Base-by-base conservation (phyloP, 2,797 vertebrate genomes). In the Cuniculus paca region DNA sequence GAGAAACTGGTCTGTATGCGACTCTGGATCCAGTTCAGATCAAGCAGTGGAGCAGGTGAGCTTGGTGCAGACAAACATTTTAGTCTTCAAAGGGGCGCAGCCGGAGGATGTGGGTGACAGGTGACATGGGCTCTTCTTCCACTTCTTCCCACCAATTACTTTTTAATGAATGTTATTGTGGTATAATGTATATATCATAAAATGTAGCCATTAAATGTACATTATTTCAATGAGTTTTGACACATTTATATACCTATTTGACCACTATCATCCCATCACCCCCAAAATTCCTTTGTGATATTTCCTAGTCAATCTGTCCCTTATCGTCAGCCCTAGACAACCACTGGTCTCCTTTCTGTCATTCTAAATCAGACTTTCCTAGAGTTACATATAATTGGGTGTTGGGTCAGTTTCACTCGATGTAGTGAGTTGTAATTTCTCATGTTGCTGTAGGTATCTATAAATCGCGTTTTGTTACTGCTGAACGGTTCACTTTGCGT, bases 1-100 rank as follows among this genome's bases (percentile, higher is more conserved):
- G 99, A 97, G 99, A 99, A 97, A 99, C 97, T 98, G 99, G 99
- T 99, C 99, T 99, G 98, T 99, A 99, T 95, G 99, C 98, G 98
- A 99, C 97, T 98, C 99, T 99, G 98, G 99, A 99, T 98, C 99
- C 99, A 98, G 99, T 99, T 98, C 99, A 99, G 99, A 99, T 99
- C 99, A 54, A 54, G 52, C 52, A 54, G 52, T 19, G 52, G 0
- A 19, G 52, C 17, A 54, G 52, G 52, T 54, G 52, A 54, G 16
- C 52, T 54, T 54, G 52, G 52, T 19, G 52, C 52, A 54, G 52
- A 4, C 17, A 5, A 54, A 54, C 52, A 54, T 54, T 54, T 54
- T 54, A 54, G 52, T 54, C 52, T 54, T 54, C 52, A 19, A 17
- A 54, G 52, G 52, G 52, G 52, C 5, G 9, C 17, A 54, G 16